A percentile compares a stretch with the other conserved stretches of the same genome.
These are phyloP conservation scores for Drosophila neonasuta DNA, from an alignment of 2,888 invertebrate genomes.

Conservation along the genomic window DNA sequence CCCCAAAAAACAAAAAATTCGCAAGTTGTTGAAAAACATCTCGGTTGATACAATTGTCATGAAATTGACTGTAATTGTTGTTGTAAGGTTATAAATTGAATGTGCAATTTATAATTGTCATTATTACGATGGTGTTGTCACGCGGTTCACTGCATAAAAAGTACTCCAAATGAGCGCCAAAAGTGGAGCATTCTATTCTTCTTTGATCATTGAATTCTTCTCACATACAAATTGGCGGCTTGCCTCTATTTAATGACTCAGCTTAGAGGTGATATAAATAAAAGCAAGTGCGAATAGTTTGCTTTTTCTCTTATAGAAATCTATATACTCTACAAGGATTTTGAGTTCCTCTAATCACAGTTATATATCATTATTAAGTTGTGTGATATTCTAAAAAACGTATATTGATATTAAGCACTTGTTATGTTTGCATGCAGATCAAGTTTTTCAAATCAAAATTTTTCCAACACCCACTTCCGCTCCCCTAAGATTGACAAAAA, in stretches of 20 bases:
- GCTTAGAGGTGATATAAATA: constrained; percentile 7
- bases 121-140: constrained; percentile 4
- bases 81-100: constrained; percentile 9
- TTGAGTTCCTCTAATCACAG: neutral
- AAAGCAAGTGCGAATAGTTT: neutral
- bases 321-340: neutral
- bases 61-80: constrained; percentile 17
- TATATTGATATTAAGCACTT: no score
- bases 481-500: no score
- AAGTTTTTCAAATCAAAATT: no score
- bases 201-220: constrained; percentile 31
- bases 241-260: constrained; percentile 30
- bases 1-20: neutral
- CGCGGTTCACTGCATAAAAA: constrained; percentile 1
- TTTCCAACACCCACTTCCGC: no score
- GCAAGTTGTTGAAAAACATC: neutral
- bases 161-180: constrained; percentile 22
- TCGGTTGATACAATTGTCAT: constrained; percentile 7
- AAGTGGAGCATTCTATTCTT: constrained; percentile 25
- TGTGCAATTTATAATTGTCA: constrained; percentile 20
- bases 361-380: no score
- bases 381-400: no score
- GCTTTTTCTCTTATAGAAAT: neutral
- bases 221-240: constrained; percentile 32
- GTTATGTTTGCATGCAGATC: no score